Percentiles rank a stretch among this genome's conserved stretches.
Conservation (phyloP, 53 echinoderm and acorn worm species). For the Holothuria scabra region DNA sequence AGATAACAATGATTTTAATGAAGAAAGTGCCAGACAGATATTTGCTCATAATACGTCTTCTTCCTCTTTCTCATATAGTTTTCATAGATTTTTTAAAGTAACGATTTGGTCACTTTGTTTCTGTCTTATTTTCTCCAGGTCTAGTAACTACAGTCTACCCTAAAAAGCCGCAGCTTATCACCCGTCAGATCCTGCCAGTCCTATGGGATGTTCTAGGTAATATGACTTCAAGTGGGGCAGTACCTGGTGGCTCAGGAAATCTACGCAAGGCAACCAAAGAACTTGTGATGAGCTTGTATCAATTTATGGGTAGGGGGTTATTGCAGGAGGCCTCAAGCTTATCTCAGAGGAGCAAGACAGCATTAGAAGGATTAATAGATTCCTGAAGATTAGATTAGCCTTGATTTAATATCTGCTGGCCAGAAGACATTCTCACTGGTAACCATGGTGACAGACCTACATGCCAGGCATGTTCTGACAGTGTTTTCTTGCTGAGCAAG, state of each 20-base stretch:
- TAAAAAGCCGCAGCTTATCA: slow-evolving; percentile 86
- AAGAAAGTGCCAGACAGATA: not conserved
- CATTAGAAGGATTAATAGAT: slow-evolving; percentile 7
- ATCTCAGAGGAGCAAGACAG: slow-evolving; percentile 61
- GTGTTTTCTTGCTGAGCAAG: too few species aligned
- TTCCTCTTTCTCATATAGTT: not conserved
- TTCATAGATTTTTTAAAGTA: not conserved
- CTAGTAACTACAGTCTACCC: slow-evolving; percentile 78
- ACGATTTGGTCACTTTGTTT: not conserved
- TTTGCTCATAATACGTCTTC: not conserved
- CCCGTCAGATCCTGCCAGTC: slow-evolving; percentile 87
- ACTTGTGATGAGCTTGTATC: slow-evolving; percentile 72
- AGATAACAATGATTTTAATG: too few species aligned
- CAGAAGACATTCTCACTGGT: too few species aligned
- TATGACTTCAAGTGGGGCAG: slow-evolving; percentile 89
- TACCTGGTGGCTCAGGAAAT: slow-evolving; percentile 86
- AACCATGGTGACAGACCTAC: too few species aligned
- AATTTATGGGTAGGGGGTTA: slow-evolving; percentile 78
- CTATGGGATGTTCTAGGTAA: slow-evolving; percentile 91
- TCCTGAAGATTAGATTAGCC: not conserved
- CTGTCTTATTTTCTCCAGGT: slow-evolving; percentile 46
- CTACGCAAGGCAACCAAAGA: slow-evolving; percentile 76
- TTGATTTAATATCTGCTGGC: not conserved
- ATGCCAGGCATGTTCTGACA: too few species aligned
- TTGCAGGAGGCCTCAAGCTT: slow-evolving; percentile 81